These are phyloP conservation scores for Meda fulgida DNA, from an alignment of 2,797 vertebrate species.

Conservation along the genomic window DNA sequence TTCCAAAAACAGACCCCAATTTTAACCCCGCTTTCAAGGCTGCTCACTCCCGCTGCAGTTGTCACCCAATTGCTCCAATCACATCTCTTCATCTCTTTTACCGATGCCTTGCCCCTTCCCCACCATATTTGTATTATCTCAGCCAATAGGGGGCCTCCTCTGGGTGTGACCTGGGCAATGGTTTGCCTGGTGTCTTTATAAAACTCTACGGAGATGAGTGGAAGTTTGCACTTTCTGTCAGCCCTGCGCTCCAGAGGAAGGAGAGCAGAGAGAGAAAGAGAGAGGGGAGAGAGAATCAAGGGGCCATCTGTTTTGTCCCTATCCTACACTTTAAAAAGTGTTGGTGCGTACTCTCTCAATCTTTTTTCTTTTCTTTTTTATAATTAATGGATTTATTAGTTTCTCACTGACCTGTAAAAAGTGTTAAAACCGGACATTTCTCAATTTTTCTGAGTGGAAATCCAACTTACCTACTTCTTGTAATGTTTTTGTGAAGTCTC, in stretches of 20 bases:
- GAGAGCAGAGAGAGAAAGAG: slow-evolving; percentile 70
- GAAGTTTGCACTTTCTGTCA: slow-evolving; percentile 81
- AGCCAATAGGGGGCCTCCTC: slow-evolving; percentile 73
- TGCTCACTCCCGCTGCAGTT: slow-evolving; percentile 70
- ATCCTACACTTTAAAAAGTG: slow-evolving; percentile 74
- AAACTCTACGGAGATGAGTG: slow-evolving; percentile 79
- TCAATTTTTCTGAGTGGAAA: slow-evolving; percentile 31
- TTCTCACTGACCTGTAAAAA: slow-evolving; percentile 10
- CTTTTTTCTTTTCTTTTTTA: not conserved
- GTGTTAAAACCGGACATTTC: slow-evolving; percentile 27
- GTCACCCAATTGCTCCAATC: slow-evolving; percentile 68
- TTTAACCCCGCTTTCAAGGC: slow-evolving; percentile 71
- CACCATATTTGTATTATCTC: slow-evolving; percentile 67
- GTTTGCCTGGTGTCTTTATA: slow-evolving; percentile 78
- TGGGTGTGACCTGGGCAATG: slow-evolving; percentile 70
- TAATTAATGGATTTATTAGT: slow-evolving; percentile 22
- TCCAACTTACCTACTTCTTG: slow-evolving; percentile 50
- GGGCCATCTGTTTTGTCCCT: slow-evolving; percentile 72
- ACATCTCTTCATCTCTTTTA: slow-evolving; percentile 60
- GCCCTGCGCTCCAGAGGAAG: slow-evolving; percentile 68
- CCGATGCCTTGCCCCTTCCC: slow-evolving; percentile 68
- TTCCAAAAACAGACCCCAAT: slow-evolving; percentile 77
- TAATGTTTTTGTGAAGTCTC: slow-evolving; percentile 71
- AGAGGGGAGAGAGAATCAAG: slow-evolving; percentile 66
- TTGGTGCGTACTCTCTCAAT: slow-evolving; percentile 69